Evolutionary conservation across 2,888 invertebrate genomes (phyloP).

Genomic region (Leptinotarsa haldemani): DNA sequence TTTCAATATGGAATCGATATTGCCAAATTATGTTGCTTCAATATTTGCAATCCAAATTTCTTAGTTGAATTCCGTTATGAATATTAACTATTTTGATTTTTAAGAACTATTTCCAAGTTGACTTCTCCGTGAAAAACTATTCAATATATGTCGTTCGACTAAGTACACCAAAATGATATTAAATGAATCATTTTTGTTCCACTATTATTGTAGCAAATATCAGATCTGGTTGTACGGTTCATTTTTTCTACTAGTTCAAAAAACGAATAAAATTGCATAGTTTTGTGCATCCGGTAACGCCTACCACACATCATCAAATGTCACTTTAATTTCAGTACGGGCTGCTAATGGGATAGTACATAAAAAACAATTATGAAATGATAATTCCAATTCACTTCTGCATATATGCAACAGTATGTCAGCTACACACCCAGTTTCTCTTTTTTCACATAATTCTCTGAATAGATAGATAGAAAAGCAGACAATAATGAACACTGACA

Average conservation of each 20-base stretch:
- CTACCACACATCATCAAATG: not conserved
- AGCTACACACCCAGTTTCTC: slow-evolving; percentile 1
- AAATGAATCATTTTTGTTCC: too few species aligned
- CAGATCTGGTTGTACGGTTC: too few species aligned
- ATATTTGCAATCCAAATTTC: too few species aligned
- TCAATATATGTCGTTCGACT: too few species aligned
- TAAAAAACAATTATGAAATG: not conserved
- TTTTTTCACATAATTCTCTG: not conserved
- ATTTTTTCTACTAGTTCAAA: not conserved
- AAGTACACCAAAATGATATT: too few species aligned
- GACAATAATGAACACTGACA: not conserved
- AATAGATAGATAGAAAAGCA: not conserved
- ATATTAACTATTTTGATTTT: too few species aligned
- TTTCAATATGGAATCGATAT: too few species aligned
- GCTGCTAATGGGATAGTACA: not conserved
- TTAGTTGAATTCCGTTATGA: too few species aligned
- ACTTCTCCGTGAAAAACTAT: too few species aligned
- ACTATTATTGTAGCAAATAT: too few species aligned
- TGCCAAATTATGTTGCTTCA: too few species aligned
- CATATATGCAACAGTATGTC: slow-evolving; percentile 4
- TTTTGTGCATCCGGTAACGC: slow-evolving; percentile 5
- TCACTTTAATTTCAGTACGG: not conserved
- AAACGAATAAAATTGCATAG: not conserved
- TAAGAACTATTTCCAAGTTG: too few species aligned
- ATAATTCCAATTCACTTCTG: not conserved